Percentiles rank a stretch among this genome's conserved stretches.
These are phyloP conservation scores for Phengaris arion DNA, from an alignment of 2,888 invertebrate species.

Conservation along the genomic window DNA sequence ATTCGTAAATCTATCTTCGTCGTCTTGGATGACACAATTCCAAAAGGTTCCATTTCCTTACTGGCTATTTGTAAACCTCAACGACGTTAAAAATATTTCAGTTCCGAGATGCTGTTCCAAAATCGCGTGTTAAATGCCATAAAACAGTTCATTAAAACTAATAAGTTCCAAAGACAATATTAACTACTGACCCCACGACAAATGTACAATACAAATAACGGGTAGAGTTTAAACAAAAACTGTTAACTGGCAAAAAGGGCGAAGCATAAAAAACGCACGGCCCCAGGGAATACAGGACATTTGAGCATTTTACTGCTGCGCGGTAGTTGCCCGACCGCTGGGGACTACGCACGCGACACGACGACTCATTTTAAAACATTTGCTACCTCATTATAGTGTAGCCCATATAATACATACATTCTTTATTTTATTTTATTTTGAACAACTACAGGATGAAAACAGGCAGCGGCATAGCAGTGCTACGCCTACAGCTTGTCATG, in stretches of 20 bases:
- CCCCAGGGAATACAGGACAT: slow-evolving; percentile 46
- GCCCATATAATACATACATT: slow-evolving; percentile 14
- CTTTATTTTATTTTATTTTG: neutral
- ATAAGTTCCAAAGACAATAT: slow-evolving; percentile 20
- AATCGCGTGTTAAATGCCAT: slow-evolving; percentile 3
- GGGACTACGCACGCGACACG: slow-evolving; percentile 43
- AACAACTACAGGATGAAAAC: neutral
- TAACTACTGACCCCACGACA: slow-evolving; percentile 23
- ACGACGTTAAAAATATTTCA: neutral
- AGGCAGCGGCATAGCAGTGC: neutral
- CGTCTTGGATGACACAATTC: too few relatives aligned
- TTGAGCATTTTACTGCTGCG: slow-evolving; percentile 46
- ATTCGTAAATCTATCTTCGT: too few relatives aligned
- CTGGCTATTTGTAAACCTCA: neutral
- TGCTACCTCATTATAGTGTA: slow-evolving; percentile 24
- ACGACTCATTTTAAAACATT: slow-evolving; percentile 29
- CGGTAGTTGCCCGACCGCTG: slow-evolving; percentile 55
- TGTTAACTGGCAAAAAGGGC: slow-evolving; percentile 45
- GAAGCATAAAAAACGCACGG: slow-evolving; percentile 41
- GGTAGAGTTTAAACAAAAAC: slow-evolving; percentile 43
- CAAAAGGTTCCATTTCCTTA: too few relatives aligned
- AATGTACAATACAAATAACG: slow-evolving; percentile 39
- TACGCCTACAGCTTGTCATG: too few relatives aligned
- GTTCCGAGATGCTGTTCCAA: neutral
- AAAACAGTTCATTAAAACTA: slow-evolving; percentile 6